Evolutionary conservation across 2,888 invertebrate genomes (phyloP).

Genomic region (Caenorhabditis macrosperma): DNA sequence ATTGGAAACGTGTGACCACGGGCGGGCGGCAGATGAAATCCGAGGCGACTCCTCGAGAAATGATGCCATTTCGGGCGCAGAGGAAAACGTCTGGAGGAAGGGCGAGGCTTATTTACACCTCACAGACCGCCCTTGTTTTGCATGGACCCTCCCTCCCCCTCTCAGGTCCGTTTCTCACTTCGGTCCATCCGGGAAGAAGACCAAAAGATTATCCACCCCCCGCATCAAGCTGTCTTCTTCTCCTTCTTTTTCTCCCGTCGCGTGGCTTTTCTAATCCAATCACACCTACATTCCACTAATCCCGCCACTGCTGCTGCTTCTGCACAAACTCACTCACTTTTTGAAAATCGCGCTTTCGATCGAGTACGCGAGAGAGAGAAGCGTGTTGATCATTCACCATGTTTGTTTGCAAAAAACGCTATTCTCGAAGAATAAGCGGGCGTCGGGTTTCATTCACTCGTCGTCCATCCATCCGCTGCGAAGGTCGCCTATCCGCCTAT

Average conservation of each 20-base stretch:
- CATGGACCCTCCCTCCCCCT: neutral
- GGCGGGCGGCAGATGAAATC: slow-evolving; percentile 32
- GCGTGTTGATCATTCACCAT: slow-evolving; percentile 53
- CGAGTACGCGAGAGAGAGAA: neutral
- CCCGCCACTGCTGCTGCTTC: slow-evolving; percentile 9
- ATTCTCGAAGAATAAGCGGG: slow-evolving; percentile 52
- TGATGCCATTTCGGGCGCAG: slow-evolving; percentile 39
- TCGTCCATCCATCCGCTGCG: neutral
- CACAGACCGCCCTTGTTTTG: slow-evolving; percentile 28
- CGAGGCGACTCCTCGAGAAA: slow-evolving; percentile 13
- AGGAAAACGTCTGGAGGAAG: neutral
- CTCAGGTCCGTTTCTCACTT: slow-evolving; percentile 4
- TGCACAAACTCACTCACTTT: slow-evolving; percentile 22
- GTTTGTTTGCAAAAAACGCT: slow-evolving; percentile 55
- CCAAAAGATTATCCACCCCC: slow-evolving; percentile 34
- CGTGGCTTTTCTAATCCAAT: slow-evolving; percentile 53
- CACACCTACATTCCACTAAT: slow-evolving; percentile 37
- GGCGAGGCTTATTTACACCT: slow-evolving; percentile 48
- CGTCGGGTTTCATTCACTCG: slow-evolving; percentile 39
- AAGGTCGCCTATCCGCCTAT: slow-evolving; percentile 4
- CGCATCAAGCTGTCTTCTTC: neutral
- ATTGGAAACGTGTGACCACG: slow-evolving; percentile 22
- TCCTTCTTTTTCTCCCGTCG: slow-evolving; percentile 27
- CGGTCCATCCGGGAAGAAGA: slow-evolving; percentile 6
- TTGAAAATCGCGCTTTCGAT: slow-evolving; percentile 35